Evolutionary conservation across 2,113 vertebrate genomes (phyloP), one percentile per base, ranked within the genome.

Genomic region (Hyperoodon ampullatus): DNA sequence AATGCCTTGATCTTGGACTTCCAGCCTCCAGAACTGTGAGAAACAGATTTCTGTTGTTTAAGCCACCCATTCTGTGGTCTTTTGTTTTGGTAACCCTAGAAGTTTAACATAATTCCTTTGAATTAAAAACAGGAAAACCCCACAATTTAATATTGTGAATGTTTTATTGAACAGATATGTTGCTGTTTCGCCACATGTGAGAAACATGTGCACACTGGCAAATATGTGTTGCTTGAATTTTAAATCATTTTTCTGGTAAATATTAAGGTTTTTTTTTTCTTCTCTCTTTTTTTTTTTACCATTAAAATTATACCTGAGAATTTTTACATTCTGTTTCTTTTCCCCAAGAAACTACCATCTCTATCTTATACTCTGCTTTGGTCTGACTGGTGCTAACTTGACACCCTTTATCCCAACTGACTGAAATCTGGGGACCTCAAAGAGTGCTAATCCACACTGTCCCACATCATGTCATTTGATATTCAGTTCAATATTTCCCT

Each of bases 341-440:
- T 10, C 15, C 35, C 19, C 23, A 24, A 58, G 66, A 96, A 90
- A 81, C 35, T 96, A 68, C 44, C 21, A 6, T 90, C 74, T 95
- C 89, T 95, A 83, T 96, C 94, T 98, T 95, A 61, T 35, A 92
- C 93, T 97, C 75, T 97, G 68, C 63, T 94, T 93, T 95, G 83
- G 84, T 95, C 93, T 96, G 70, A 94, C 55, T 80, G n/a, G 50
- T 98, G 88, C 96, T 97, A 97, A 96, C 93, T 94, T 92, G 81
- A 39, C 88, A 77, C 78, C 47, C 26, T 97, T 95, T 77, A 81
- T 95, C 33, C 42, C 60, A 93, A 78, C 26, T 94, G 50, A 28
- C 42, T 97, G 81, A 97, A 96, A 96, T 92, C 55, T 75, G 92
- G 60, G 90, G 95, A 3, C 78, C 42, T 97, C 68, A 88, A 60